Evolutionary conservation across 2,797 vertebrate genomes (phyloP).

Genomic region (Buceros bicornis): DNA sequence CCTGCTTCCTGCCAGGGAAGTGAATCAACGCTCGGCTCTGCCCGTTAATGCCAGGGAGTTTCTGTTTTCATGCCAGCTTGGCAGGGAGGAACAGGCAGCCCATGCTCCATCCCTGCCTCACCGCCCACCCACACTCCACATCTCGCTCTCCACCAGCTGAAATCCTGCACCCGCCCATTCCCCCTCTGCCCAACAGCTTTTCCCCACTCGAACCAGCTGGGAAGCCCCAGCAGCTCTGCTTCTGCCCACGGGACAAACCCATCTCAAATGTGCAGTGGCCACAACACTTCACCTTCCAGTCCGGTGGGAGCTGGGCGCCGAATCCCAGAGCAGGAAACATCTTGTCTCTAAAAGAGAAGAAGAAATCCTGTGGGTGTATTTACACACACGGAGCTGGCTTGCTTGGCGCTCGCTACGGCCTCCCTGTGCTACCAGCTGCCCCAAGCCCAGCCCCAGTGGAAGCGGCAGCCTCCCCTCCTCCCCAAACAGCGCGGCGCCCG

Average conservation of each 20-base stretch:
- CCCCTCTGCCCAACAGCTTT: neutral
- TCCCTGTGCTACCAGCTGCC: neutral
- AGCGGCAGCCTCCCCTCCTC: neutral
- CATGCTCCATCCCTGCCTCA: neutral
- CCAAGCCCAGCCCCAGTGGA: neutral
- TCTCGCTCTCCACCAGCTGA: neutral
- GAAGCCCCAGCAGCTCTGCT: neutral
- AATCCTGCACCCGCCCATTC: neutral
- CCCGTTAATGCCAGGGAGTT: neutral
- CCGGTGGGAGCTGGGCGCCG: constrained; percentile 96
- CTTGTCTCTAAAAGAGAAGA: constrained; percentile 89
- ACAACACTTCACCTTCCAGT: constrained; percentile 92
- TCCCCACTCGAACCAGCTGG: rapidly evolving
- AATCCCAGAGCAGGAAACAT: constrained; percentile 99
- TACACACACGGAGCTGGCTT: neutral
- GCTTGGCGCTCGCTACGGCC: neutral
- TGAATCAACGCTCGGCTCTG: neutral
- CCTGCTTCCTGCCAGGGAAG: constrained; percentile 21
- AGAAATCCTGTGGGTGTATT: neutral
- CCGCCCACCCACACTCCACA: neutral
- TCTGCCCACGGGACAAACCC: neutral
- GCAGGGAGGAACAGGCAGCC: neutral
- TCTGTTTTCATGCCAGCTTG: neutral
- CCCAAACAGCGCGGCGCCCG: neutral
- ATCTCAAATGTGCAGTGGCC: neutral